Evolutionary conservation across 2,888 invertebrate genomes (phyloP), one percentile per base, ranked within the genome.

Genomic region (Keiferia lycopersicella): DNA sequence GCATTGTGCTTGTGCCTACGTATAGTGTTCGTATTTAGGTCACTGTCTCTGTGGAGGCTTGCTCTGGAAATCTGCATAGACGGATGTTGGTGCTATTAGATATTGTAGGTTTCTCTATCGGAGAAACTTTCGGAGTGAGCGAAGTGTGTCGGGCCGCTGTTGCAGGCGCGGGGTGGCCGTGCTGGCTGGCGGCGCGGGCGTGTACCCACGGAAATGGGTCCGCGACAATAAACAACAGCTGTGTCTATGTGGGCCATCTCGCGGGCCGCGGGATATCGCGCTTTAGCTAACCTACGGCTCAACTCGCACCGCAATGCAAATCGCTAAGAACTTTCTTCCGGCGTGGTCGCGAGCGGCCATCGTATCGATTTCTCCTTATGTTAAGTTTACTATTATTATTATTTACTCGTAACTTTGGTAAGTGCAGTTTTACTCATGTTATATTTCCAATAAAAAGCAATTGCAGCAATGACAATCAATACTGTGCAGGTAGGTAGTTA

Each of bases 21-120:
- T 83, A 82, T 86, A 79, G 74, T 71, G 77, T 73, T 76, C 78
- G 69, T 85, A 88, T 88, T 88, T 88, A 86, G 89, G 87, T 86
- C 86, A 82, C 73, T 75, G 73, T 81, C 79, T 80, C 76, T 76
- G 79, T 83, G 83, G 82, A 87, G 84, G 84, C 81, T 85, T 82
- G 88, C 85, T 89, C 88, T 88, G 88, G 87, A 88, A 90, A 90
- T 90, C 88, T 89, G 88, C 90, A 89, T 90, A 89, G 87, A 88
- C 89, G 90, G 90, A 90, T 89, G 88, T 88, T 71, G 82, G 85
- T 80, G 85, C 84, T 85, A 87, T 88, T 88, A 88, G 86, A 87
- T 86, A 87, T 86, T 85, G 87, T 87, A 82, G 83, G 84, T 90
- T 90, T 91, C 91, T 90, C 89, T 86, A 84, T 83, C 77, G 87